Evolutionary conservation across 2,888 invertebrate species (phyloP).

Genomic region (Dryadula phaetusa): DNA sequence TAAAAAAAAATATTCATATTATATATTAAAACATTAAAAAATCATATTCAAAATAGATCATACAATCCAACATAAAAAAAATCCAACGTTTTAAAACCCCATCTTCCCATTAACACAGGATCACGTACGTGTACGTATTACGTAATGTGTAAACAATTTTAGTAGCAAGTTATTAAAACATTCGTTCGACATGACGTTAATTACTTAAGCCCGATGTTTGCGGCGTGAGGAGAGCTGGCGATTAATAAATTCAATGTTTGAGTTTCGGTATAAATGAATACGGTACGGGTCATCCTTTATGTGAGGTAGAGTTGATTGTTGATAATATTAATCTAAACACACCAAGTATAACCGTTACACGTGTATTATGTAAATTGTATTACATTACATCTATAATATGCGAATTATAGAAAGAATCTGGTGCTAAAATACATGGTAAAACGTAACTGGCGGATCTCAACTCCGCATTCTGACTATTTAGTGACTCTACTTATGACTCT

Average conservation of each 20-base stretch:
- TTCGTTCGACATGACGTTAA: constrained; percentile 60
- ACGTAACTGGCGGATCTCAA: no score
- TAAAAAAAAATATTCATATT: no score
- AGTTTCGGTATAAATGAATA: constrained; percentile 51
- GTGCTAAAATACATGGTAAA: no score
- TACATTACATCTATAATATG: no score
- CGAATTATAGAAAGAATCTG: no score
- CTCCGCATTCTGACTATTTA: no score
- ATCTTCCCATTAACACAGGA: constrained; percentile 22
- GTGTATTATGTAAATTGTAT: no score
- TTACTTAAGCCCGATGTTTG: constrained; percentile 59
- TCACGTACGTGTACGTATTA: constrained; percentile 50
- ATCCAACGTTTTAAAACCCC: constrained; percentile 6
- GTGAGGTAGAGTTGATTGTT: background rate
- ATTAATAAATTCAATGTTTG: constrained; percentile 59
- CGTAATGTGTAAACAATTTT: constrained; percentile 53
- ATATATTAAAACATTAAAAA: background rate
- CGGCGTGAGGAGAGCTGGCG: constrained; percentile 48
- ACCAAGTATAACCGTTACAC: no score
- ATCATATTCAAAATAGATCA: background rate
- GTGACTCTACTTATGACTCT: no score
- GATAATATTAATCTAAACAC: constrained; percentile 10
- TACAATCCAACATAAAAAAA: background rate
- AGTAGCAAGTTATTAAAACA: constrained; percentile 60
- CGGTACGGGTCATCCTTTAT: constrained; percentile 47